A percentile compares a stretch with the other conserved stretches of the same genome.
Conservation (phyloP, 2,888 invertebrate genomes). For the Athrips mouffetella region DNA sequence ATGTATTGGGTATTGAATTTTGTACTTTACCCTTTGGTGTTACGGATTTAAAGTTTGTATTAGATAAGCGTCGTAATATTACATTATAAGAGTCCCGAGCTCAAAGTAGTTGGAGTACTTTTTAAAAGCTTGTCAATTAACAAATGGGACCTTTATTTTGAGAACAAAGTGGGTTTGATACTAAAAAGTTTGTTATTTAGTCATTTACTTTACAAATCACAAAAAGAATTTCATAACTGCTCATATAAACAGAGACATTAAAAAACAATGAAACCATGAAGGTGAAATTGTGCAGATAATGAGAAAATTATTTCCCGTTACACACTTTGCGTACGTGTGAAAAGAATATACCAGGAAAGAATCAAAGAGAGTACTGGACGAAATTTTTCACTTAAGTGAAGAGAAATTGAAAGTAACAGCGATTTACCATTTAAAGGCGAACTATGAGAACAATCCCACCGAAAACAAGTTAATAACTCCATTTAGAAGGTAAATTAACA, state of each 20-base stretch:
- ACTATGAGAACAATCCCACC: conserved; percentile 14
- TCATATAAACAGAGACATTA: too few relatives aligned
- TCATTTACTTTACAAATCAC: background rate
- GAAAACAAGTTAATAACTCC: conserved; percentile 13
- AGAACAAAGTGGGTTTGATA: conserved; percentile 7
- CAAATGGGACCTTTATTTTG: conserved; percentile 12
- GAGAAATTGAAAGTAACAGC: conserved; percentile 7
- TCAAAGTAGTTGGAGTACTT: conserved; percentile 18
- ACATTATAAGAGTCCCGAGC: background rate
- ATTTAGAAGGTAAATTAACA: conserved; percentile 15
- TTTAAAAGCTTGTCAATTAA: conserved; percentile 21
- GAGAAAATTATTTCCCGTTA: background rate
- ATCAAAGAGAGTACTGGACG: background rate
- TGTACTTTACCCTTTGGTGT: conserved; percentile 14
- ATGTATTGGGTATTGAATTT: conserved; percentile 8
- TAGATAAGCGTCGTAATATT: conserved; percentile 5
- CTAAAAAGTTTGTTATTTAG: background rate
- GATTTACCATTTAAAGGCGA: background rate
- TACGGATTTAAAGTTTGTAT: background rate
- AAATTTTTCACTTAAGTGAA: background rate
- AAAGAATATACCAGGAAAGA: background rate
- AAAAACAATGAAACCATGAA: too few relatives aligned
- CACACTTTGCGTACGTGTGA: too few relatives aligned
- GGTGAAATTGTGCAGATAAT: background rate
- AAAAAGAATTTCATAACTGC: too few relatives aligned